Base-by-base conservation (phyloP, 2,888 invertebrate genomes). In the Eretmocerus hayati region DNA sequence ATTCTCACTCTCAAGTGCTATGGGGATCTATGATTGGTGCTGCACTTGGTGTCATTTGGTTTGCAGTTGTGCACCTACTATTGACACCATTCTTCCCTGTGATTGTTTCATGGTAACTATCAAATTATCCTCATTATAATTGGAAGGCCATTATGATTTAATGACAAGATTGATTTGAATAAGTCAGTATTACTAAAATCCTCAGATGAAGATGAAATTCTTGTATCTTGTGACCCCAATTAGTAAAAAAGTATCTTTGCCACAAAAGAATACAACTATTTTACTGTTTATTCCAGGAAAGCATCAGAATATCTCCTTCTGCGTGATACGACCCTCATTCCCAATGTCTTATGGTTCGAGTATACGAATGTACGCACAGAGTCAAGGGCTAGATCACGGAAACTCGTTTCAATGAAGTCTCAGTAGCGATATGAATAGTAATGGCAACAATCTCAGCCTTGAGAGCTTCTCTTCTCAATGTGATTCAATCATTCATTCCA, bases 331-430 rank as follows among this genome's bases (percentile, higher is more conserved):
- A 90, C 91, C 1, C 74, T 91, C 49, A 93, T 93, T 68, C 92
- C 92, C 21, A 92, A 93, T 71, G 87, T 93, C 16, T 71, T 92
- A 57, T 92, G 91, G 90, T 93, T 93, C 69, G 92, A 93, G 70
- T 93, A 93, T 70, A 90, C 90, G 21, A 87, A 87, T 56, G 85
- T 87, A 46, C 77, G 90, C 56, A 85, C 87, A 62, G 92, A 92
- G 69, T 84, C 87, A 26, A 80, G 87, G 56, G 83, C 86, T 8
- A 80, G 90, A 55, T 83, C 85, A 42, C 78, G 88, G 56, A 90
- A 90, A 72, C 74, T 87, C 65, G 85, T 86, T 41, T 85, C 86
- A 32, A 80, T 87, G 77, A 88, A 87, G 73, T 81, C 84, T 11
- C 87, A 87, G 81, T 88, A 65, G n/a, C n/a, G n/a, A n/a, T n/a